phyloP scores from a whole-genome alignment of 1,140 invertebrate species.

The Listronotus oregonensis region DNA sequence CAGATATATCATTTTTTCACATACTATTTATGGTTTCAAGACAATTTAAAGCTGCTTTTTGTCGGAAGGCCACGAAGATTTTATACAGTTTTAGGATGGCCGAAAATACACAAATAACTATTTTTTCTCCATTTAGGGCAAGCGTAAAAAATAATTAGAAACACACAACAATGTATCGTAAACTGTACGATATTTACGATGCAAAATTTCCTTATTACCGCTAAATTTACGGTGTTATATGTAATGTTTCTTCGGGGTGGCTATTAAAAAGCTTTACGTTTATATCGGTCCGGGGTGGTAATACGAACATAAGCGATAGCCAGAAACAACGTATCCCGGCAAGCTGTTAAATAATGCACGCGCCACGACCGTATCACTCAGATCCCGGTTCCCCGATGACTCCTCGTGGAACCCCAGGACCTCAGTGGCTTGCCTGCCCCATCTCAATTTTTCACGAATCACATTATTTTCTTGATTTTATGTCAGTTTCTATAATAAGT shows the following conservation, averaged over 20 bases:
- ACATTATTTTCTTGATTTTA: slow-evolving; percentile 20
- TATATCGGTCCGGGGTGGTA: slow-evolving; percentile 17
- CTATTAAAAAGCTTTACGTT: slow-evolving; percentile 25
- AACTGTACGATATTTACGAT: not conserved
- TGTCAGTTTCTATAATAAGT: slow-evolving; percentile 15
- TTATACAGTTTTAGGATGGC: no score
- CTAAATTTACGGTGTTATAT: not conserved
- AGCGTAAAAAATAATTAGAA: no score
- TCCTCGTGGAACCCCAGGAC: slow-evolving; percentile 17
- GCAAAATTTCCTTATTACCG: not conserved
- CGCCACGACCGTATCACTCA: slow-evolving; percentile 49
- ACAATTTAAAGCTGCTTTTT: no score
- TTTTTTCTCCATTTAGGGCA: no score
- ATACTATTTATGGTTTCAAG: no score
- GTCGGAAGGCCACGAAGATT: no score
- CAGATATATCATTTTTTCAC: no score
- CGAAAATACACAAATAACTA: no score
- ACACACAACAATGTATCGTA: no score
- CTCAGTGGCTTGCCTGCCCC: slow-evolving; percentile 10
- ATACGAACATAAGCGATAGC: slow-evolving; percentile 44
- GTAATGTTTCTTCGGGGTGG: not conserved
- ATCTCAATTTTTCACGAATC: slow-evolving; percentile 12
- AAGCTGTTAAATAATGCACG: slow-evolving; percentile 51
- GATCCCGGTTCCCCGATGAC: slow-evolving; percentile 38
- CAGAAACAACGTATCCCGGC: slow-evolving; percentile 44